phyloP scores from a whole-genome alignment of 1,140 invertebrate species.

The Eriosoma lanigerum region DNA sequence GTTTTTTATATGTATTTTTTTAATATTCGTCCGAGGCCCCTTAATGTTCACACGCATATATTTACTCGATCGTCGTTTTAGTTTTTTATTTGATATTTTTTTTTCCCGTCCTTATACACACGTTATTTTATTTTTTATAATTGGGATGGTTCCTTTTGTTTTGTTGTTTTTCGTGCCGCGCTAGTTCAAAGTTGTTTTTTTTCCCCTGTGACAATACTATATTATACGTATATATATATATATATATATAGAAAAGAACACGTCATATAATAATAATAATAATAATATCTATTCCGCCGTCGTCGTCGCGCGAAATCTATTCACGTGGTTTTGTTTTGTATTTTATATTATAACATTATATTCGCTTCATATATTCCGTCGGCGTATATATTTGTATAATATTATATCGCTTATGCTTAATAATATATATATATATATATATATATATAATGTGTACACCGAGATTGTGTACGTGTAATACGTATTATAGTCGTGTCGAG shows the following conservation, averaged over 20 bases:
- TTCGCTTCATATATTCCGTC: neutral
- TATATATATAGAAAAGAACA: neutral
- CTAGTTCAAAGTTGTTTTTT: no score
- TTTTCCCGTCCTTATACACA: neutral
- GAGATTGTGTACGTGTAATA: neutral
- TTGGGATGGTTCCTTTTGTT: conserved; percentile 45
- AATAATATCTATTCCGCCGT: conserved; percentile 20
- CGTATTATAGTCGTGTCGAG: conserved; percentile 2
- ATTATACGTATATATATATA: no score
- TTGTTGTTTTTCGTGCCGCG: neutral
- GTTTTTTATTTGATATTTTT: neutral
- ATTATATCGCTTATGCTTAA: neutral
- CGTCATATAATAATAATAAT: conserved; percentile 2
- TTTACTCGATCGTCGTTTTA: neutral
- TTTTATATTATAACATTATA: neutral
- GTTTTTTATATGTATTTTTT: neutral
- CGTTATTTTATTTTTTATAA: conserved; percentile 40
- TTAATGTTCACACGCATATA: conserved; percentile 52
- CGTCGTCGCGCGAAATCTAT: conserved; percentile 38
- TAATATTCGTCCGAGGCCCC: conserved; percentile 36
- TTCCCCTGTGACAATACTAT: no score
- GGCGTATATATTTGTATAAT: neutral
- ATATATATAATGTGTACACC: neutral
- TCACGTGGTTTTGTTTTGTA: conserved; percentile 7
- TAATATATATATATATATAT: neutral